Evolutionary conservation across 2,888 invertebrate genomes (phyloP).

Genomic region (Cheilosia variabilis): DNA sequence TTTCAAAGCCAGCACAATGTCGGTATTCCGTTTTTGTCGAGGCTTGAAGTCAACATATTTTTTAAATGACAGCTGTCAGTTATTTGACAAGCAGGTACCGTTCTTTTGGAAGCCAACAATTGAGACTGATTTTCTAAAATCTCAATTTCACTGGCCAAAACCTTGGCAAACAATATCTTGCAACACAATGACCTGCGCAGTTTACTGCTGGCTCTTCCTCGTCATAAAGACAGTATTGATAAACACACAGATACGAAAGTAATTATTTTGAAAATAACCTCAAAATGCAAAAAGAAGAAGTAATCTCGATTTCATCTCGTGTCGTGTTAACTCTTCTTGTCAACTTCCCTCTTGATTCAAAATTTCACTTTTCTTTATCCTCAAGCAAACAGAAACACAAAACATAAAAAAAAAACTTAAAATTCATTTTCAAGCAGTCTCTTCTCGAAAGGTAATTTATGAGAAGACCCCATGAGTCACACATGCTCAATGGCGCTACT

Average conservation of each 20-base stretch:
- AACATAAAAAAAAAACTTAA: conserved; percentile 8
- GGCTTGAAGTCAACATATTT: no score
- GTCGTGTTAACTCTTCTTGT: conserved; percentile 24
- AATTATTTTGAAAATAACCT: conserved; percentile 48
- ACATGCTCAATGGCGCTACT: conserved; percentile 43
- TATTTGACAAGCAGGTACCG: no score
- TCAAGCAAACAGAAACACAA: conserved; percentile 12
- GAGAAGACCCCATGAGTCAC: conserved; percentile 52
- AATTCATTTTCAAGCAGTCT: conserved; percentile 53
- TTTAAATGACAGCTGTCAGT: no score
- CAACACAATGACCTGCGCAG: neutral
- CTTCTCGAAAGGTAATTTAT: conserved; percentile 57
- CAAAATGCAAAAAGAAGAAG: conserved; percentile 38
- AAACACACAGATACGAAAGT: conserved; percentile 30
- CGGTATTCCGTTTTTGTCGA: no score
- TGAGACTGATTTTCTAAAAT: no score
- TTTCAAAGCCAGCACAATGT: no score
- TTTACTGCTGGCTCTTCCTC: neutral
- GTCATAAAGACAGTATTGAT: conserved; percentile 24
- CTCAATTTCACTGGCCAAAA: no score
- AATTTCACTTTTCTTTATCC: conserved; percentile 72
- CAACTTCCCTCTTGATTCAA: conserved; percentile 15
- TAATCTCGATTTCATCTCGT: conserved; percentile 54
- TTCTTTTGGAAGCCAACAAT: neutral
- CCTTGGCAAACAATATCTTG: neutral